Percentiles rank a stretch among this genome's conserved stretches.
These are phyloP conservation scores for Montipora capitata DNA, from an alignment of 92 coral and sea anemone species.

Conservation along the genomic window DNA sequence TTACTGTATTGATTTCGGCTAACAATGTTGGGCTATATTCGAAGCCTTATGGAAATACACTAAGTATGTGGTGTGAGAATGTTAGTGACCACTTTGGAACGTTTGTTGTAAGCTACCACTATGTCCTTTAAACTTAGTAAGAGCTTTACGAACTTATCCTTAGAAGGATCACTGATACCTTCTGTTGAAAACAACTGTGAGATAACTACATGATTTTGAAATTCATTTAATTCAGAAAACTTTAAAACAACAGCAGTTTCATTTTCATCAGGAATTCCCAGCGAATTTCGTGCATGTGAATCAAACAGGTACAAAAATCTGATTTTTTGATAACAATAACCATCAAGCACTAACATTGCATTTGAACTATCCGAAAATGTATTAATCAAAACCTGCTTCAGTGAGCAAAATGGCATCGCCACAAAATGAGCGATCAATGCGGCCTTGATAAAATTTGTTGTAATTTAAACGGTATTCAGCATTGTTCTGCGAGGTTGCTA, in stretches of 20 bases:
- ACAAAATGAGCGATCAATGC: too few species aligned
- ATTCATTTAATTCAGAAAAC: too few species aligned
- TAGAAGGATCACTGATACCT: conserved; percentile 1
- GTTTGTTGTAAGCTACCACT: conserved; percentile 30
- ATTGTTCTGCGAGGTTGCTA: too few species aligned
- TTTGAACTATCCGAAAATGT: too few species aligned
- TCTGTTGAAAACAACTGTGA: conserved; percentile 33
- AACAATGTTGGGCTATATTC: conserved; percentile 2
- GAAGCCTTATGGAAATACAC: conserved; percentile 6
- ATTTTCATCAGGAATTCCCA: too few species aligned
- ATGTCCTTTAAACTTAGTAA: not conserved
- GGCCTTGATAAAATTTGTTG: not conserved
- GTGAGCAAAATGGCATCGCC: too few species aligned
- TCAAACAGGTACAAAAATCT: too few species aligned
- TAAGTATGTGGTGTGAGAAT: conserved; percentile 28
- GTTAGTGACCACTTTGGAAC: conserved; percentile 20
- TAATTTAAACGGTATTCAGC: not conserved
- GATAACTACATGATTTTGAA: not conserved
- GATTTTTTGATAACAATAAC: too few species aligned
- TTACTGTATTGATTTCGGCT: not conserved
- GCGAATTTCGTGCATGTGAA: too few species aligned
- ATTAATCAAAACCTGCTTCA: too few species aligned
- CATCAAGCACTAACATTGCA: too few species aligned
- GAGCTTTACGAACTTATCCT: not conserved
- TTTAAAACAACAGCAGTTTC: too few species aligned